Percentiles rank a stretch among this genome's conserved stretches.
Conservation (phyloP, 2,888 invertebrate species). For the Resseliella maxima region DNA sequence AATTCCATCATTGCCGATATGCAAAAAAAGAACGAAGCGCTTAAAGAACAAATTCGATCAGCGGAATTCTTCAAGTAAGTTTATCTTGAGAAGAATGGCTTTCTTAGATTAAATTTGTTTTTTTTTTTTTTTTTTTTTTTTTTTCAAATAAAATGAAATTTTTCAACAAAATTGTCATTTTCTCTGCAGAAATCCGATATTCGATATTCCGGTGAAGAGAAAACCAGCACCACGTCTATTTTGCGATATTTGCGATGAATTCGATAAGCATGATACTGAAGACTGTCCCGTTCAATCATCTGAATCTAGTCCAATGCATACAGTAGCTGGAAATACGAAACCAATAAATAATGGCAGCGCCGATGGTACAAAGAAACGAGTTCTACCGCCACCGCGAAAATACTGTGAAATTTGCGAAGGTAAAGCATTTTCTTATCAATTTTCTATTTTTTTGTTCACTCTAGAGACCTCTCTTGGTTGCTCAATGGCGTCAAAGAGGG, state of each 20-base stretch:
- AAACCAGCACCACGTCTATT: constrained; percentile 82
- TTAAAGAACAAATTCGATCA: constrained; percentile 81
- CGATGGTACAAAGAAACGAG: constrained; percentile 64
- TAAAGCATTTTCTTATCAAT: constrained; percentile 64
- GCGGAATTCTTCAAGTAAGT: constrained; percentile 74
- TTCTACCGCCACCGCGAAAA: constrained; percentile 72
- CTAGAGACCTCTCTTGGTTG: too few species aligned
- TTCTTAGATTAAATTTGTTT: too few species aligned
- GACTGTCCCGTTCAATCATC: constrained; percentile 91
- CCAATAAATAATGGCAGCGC: constrained; percentile 62
- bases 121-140: too few species aligned
- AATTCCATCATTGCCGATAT: constrained; percentile 97
- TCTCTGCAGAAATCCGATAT: constrained; percentile 69
- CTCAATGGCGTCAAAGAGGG: too few species aligned
- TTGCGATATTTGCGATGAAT: constrained; percentile 98
- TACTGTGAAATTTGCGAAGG: constrained; percentile 96
- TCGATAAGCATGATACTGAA: constrained; percentile 97
- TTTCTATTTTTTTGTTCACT: too few species aligned
- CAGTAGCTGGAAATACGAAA: constrained; percentile 61
- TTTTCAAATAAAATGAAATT: background rate
- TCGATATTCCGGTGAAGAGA: constrained; percentile 67
- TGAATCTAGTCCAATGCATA: constrained; percentile 69
- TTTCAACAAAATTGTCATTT: background rate
- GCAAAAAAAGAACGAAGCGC: constrained; percentile 90
- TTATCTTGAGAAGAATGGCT: background rate